Evolutionary conservation across 2,888 invertebrate genomes (phyloP).

Genomic region (Serripes groenlandicus): DNA sequence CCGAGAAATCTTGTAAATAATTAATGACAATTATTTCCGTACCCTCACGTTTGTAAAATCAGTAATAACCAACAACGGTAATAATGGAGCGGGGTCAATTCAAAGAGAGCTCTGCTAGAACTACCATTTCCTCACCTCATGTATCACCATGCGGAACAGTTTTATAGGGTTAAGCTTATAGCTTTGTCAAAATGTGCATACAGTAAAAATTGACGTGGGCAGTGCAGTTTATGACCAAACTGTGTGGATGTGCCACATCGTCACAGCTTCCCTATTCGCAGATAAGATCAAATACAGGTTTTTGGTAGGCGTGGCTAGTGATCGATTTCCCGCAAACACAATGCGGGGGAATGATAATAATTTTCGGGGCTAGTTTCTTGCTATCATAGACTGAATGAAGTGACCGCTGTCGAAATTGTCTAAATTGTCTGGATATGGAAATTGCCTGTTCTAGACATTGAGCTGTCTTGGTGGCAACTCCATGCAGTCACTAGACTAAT

Average conservation of each 20-base stretch:
- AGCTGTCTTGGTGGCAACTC: background rate
- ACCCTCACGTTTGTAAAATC: conserved; percentile 64
- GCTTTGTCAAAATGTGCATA: too few relatives aligned
- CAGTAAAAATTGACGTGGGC: too few relatives aligned
- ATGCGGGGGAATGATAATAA: conserved; percentile 27
- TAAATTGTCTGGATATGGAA: background rate
- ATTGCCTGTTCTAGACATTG: background rate
- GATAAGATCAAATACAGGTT: too few relatives aligned
- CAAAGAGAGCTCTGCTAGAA: too few relatives aligned
- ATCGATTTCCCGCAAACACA: conserved; percentile 49
- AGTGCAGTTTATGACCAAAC: too few relatives aligned
- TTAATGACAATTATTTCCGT: conserved; percentile 63
- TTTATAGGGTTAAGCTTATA: too few relatives aligned
- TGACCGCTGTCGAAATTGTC: background rate
- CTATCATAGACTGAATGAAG: background rate
- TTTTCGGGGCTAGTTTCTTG: conserved; percentile 7
- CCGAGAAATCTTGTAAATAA: conserved; percentile 63
- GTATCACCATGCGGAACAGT: too few relatives aligned
- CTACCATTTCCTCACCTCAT: too few relatives aligned
- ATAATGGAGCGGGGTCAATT: conserved; percentile 65
- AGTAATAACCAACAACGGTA: conserved; percentile 49
- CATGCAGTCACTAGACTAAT: too few relatives aligned
- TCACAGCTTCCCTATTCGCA: too few relatives aligned
- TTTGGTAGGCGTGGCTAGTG: too few relatives aligned
- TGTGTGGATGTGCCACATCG: too few relatives aligned